phyloP scores from a whole-genome alignment of 2,888 invertebrate genomes.

The Andrena minutula region DNA sequence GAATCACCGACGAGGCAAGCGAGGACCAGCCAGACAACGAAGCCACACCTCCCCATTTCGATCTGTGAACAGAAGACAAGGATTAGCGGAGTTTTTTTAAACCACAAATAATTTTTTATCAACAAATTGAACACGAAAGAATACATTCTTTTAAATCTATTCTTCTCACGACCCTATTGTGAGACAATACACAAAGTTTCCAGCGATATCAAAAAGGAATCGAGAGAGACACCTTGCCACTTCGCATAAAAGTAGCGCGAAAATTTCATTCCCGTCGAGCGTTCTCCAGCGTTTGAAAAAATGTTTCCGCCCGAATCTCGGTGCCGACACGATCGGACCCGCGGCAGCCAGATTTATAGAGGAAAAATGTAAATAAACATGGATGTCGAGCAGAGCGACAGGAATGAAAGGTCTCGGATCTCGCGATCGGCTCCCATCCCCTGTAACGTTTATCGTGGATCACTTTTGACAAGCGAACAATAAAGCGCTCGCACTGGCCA shows the following conservation, averaged over 20 bases:
- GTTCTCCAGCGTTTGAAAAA: background rate
- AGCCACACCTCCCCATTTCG: constrained; percentile 69
- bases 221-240: too few species aligned
- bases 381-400: background rate
- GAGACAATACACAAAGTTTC: too few species aligned
- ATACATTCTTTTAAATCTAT: background rate
- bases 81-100: background rate
- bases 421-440: constrained; percentile 10
- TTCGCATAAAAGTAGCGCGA: too few species aligned
- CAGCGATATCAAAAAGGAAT: too few species aligned
- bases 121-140: too few species aligned
- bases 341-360: background rate
- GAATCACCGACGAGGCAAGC: constrained; percentile 69
- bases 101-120: too few species aligned
- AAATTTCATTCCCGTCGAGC: background rate
- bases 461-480: constrained; percentile 34
- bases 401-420: background rate
- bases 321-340: background rate
- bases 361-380: constrained; percentile 13
- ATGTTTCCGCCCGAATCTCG: background rate
- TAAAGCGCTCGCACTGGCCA: constrained; percentile 3
- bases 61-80: constrained; percentile 59
- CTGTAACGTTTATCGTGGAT: constrained; percentile 31
- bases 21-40: constrained; percentile 69
- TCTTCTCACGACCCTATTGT: background rate